Percentiles rank a stretch among this genome's conserved stretches.
Conservation (phyloP, 1,140 invertebrate genomes). For the Aphis craccivora region DNA sequence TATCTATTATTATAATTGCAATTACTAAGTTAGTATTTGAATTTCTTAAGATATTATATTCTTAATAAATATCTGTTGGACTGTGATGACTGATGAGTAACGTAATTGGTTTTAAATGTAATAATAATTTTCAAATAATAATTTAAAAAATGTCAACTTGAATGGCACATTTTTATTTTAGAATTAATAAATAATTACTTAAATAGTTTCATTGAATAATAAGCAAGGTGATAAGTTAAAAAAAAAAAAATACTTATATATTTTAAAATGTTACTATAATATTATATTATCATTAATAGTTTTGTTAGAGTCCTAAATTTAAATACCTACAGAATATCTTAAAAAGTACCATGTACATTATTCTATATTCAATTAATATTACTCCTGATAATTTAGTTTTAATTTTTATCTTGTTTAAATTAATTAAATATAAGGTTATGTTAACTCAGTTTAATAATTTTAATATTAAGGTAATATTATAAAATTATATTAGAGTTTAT, state of each 20-base stretch:
- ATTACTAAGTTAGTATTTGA: background rate
- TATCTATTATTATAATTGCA: background rate
- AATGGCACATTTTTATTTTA: background rate
- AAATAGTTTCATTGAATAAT: background rate
- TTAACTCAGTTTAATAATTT: slow-evolving; percentile 30
- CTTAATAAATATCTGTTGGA: slow-evolving; percentile 12
- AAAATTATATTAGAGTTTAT: background rate
- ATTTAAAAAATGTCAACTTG: background rate
- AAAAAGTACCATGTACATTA: background rate
- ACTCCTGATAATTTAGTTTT: background rate
- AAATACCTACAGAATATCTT: background rate
- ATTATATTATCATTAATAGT: background rate
- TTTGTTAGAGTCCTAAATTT: slow-evolving; percentile 10
- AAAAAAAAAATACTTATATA: background rate
- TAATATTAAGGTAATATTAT: slow-evolving; percentile 3
- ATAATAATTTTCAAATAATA: background rate
- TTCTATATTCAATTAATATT: background rate
- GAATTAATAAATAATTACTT: background rate
- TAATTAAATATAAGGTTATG: slow-evolving; percentile 9
- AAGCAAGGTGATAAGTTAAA: background rate
- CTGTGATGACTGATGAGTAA: slow-evolving; percentile 37
- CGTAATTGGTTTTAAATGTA: background rate
- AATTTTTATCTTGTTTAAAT: slow-evolving; percentile 21
- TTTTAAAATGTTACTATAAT: background rate
- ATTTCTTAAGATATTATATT: slow-evolving; percentile 14